Percentiles rank a stretch among this genome's conserved stretches.
Evolutionary conservation across 1,140 invertebrate species (phyloP).

Genomic region (Meloidogyne floridensis): DNA sequence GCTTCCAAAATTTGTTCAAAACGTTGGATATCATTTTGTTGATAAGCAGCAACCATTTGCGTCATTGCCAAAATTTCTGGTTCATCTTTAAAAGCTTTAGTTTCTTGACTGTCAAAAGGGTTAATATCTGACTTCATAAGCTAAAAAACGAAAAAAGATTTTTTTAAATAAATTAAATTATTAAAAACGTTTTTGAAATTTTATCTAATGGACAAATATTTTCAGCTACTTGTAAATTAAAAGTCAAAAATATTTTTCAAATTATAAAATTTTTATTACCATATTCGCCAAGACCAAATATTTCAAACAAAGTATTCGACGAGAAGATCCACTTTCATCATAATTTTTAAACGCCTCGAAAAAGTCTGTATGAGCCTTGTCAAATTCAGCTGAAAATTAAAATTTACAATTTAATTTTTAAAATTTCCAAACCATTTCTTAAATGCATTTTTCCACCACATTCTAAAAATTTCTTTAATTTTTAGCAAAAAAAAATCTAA

Average conservation of each 20-base stretch:
- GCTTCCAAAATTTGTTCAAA: constrained; percentile 94
- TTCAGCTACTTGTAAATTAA: constrained; percentile 22
- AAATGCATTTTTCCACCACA: constrained; percentile 99
- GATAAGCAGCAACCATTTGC: constrained; percentile 93
- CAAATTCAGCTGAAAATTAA: constrained; percentile 33
- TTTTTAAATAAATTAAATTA: neutral
- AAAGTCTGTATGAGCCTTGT: constrained; percentile 45
- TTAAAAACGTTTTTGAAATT: neutral
- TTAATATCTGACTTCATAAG: constrained; percentile 87
- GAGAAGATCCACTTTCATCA: constrained; percentile 96
- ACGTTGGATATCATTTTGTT: constrained; percentile 98
- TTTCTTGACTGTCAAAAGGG: constrained; percentile 94
- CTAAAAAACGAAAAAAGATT: neutral
- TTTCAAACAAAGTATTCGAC: constrained; percentile 94
- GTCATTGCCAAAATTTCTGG: constrained; percentile 99
- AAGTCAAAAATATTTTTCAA: neutral
- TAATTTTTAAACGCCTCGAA: constrained; percentile 93
- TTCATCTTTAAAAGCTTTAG: constrained; percentile 99
- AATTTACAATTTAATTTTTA: neutral
- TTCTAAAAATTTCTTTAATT: constrained; percentile 72
- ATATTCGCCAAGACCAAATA: constrained; percentile 98
- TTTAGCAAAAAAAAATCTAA: constrained; percentile 6
- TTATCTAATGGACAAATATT: neutral
- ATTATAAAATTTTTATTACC: constrained; percentile 68
- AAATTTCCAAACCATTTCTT: constrained; percentile 79